A percentile compares a stretch with the other conserved stretches of the same genome.
Evolutionary conservation across 2,888 invertebrate species (phyloP).

Genomic region (Melieria crassipennis): DNA sequence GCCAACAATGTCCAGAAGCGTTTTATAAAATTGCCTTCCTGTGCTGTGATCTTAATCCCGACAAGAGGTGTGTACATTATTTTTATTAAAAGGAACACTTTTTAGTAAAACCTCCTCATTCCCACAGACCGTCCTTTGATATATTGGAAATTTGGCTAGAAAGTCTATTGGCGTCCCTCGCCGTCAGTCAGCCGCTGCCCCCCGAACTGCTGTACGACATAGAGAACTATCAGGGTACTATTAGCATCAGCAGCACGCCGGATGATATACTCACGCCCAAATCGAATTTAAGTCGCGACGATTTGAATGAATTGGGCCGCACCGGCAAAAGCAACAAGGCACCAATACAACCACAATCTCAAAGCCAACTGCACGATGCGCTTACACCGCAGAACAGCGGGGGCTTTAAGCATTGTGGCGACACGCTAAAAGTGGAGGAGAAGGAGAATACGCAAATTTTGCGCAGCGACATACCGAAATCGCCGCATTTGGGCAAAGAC

Average conservation of each 20-base stretch:
- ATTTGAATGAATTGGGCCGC: slow-evolving; percentile 50
- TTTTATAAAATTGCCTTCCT: slow-evolving; percentile 89
- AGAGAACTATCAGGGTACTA: slow-evolving; percentile 71
- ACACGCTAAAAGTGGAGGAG: slow-evolving; percentile 39
- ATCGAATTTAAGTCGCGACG: slow-evolving; percentile 62
- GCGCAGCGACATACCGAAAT: slow-evolving; percentile 63
- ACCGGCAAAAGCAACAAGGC: slow-evolving; percentile 26
- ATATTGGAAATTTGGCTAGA: slow-evolving; percentile 90
- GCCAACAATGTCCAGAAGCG: slow-evolving; percentile 81
- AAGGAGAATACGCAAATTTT: slow-evolving; percentile 50
- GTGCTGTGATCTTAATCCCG: slow-evolving; percentile 91
- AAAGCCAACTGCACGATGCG: neutral
- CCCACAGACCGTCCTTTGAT: slow-evolving; percentile 84
- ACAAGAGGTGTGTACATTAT: slow-evolving; percentile 73
- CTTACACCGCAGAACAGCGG: slow-evolving; percentile 5
- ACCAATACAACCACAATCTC: slow-evolving; percentile 14
- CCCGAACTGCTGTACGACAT: slow-evolving; percentile 79
- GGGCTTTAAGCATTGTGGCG: neutral
- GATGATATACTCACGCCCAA: slow-evolving; percentile 64
- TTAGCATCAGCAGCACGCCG: slow-evolving; percentile 60
- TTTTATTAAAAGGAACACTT: neutral
- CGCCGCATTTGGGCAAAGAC: slow-evolving; percentile 65
- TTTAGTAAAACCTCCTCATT: neutral
- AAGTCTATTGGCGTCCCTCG: slow-evolving; percentile 78
- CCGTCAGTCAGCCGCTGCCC: slow-evolving; percentile 73